Conservation (phyloP, 1,140 invertebrate genomes). For the Scaptomyza pallida region DNA sequence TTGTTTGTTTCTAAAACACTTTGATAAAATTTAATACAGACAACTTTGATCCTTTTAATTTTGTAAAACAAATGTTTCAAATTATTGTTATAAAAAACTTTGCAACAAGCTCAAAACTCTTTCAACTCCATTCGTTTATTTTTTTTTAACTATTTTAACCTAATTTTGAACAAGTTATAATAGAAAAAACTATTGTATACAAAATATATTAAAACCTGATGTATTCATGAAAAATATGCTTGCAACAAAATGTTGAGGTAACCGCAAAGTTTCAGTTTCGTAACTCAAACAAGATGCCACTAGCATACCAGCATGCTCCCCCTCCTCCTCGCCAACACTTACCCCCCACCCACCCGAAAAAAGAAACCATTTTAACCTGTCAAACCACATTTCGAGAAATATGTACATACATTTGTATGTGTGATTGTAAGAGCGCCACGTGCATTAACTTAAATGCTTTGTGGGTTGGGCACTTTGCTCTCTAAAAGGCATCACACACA, state of each 20-base stretch:
- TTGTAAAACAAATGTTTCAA: neutral
- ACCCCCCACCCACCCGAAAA: neutral
- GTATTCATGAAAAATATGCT: constrained; percentile 21
- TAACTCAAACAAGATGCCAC: constrained; percentile 36
- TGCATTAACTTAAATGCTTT: constrained; percentile 81
- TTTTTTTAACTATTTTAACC: neutral
- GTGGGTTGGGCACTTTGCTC: constrained; percentile 77
- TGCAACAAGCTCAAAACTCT: no score
- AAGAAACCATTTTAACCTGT: constrained; percentile 42
- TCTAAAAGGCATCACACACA: constrained; percentile 59
- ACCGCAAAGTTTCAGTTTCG: constrained; percentile 42
- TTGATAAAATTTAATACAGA: no score
- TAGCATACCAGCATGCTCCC: no score
- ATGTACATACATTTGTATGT: constrained; percentile 15
- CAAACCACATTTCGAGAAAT: constrained; percentile 52
- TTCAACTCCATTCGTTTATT: no score
- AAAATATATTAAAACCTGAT: constrained; percentile 4
- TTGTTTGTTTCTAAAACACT: no score
- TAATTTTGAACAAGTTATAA: constrained; percentile 3
- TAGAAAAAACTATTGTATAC: neutral
- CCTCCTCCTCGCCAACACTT: neutral
- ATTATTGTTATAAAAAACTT: no score
- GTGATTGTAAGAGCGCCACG: constrained; percentile 54
- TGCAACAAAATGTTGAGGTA: constrained; percentile 43
- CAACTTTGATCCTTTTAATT: no score